Base-by-base conservation (phyloP, 2,113 vertebrate species). In the Pelmatolapia mariae region DNA sequence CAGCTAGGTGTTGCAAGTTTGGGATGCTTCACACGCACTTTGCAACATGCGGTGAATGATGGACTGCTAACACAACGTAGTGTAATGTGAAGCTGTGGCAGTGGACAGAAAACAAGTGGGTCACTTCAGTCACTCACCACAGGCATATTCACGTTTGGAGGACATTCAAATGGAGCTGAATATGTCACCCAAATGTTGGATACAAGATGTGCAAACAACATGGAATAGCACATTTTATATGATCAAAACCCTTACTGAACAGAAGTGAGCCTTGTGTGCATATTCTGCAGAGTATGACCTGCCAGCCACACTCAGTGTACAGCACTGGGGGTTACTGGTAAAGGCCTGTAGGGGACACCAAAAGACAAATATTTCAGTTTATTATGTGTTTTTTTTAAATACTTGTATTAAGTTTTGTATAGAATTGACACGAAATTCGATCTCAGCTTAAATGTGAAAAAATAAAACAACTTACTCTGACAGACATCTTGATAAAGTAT, bases 381-480 rank as follows among this genome's bases (percentile, higher is more conserved):
- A 5, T 59, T 29, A 59, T 29, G 54, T 1, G 2, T 8, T 9
- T 10, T 3, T 3, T 22, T 22, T 1, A 0, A 57, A 59, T 59
- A 59, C 16, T 57, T 57, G 24, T 59, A 9, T 59, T 59, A 59
- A 2, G 56, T 29, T 57, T 57, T 57, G 24, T 29, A 57, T 9
- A 57, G 24, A 59, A 59, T 29, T 59, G 24, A 59, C 24, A 29
- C 7, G 5, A 29, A 29, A 29, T 59, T 59, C 3, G 8, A 59
- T 9, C 56, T 59, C 24, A 59, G 56, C 3, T 59, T 16, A 29
- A 29, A 29, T 59, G 56, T 59, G 24, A 59, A 59, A 59, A 57
- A n/a, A n/a, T n/a, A n/a, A 29, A 59, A 29, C 54, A 57, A 29
- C 56, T 29, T 59, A 9, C 13, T 57, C 24, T 29, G 56, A 29